Evolutionary conservation across 2,113 vertebrate species (phyloP), one percentile per base, ranked within the genome.

Genomic region (Arenaria interpres): DNA sequence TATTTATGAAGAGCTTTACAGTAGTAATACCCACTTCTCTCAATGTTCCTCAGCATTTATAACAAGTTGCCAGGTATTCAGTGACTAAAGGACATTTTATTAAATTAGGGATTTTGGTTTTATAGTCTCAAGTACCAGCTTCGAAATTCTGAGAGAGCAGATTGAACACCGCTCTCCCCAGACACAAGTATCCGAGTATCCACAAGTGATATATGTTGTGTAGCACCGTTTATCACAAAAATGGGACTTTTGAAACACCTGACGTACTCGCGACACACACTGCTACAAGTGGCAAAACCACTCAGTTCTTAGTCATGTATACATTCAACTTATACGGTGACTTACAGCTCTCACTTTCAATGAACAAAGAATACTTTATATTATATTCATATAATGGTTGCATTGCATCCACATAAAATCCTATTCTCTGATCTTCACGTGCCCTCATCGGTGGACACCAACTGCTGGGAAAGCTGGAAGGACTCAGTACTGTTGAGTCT

Each of bases 151-250:
- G 73, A 48, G 28, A 85, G 59, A n/a, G 45, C 18, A 90, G 39
- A 48, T 66, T 28, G 68, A 88, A n/a, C 50, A 69, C 14, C 28
- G 33, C 81, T n/a, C 39, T 81, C 54, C 25, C 7, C 28, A 87
- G 46, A 21, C 19, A 62, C 22, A 20, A 46, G 45, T 19, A 46
- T 4, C 45, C 45, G 19, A 46, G 45, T 46, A 46, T 7, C 45
- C 45, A 20, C 45, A 20, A 46, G 45, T 46, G 45, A 46, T 46
- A 20, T 9, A 19, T 8, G 1, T 54, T 27, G 17, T 2, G 2
- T 14, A 39, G 57, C 39, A 64, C 37, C 35, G 32, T 4, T 1
- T 8, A 67, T 20, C 71, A 50, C 0, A 0, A 14, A 51, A 82
- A 62, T 4, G 15, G 81, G 24, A 39, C 66, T 48, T 20, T 32